Base-by-base conservation (phyloP, 2,113 vertebrate genomes). In the Scolopax mira region DNA sequence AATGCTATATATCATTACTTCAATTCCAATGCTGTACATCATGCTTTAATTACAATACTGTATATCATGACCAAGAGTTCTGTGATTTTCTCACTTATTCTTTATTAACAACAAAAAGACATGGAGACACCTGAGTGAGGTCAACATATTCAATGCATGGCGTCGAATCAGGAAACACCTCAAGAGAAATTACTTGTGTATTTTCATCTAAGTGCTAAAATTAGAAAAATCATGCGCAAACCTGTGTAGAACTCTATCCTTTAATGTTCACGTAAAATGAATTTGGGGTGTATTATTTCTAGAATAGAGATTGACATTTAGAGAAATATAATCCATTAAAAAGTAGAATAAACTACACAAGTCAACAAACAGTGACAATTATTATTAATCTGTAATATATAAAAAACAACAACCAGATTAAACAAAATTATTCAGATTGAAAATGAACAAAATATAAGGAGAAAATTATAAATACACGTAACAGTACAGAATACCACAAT, bases 91-190 rank as follows among this genome's bases (percentile, higher is more conserved):
- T 60, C 6, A 33, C 7, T 73, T 24, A 70, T 28, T 78, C 19
- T 66, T 78, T 24, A 35, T 54, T 72, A 52, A 74, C 6, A 85
- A 74, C 73, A 92, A 52, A 5, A 2, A 33, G 2, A 10, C 51
- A 48, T 0, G 2, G 73, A 81, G 48, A 0, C 1, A 8, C 4
- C 8, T 61, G 4, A 30, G 39, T 64, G 6, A 62, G 35, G 5
- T 57, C 16, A 77, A 39, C 2, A 24, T 28, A 39, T 44, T 44
- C 5, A 73, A 62, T 11, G 7, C 1, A 44, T 24, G 35, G 18
- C 12, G 4, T 57, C 24, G 78, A 17, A 61, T 22, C 28, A 41
- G 6, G 46, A 66, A 70, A 24, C 3, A 44, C 3, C 2, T 85
- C n/a, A 65, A 18, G 25, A 46, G 19, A 80, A 64, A 39, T 88